phyloP scores from a whole-genome alignment of 2,113 vertebrate species.

The Atractosteus spatula region DNA sequence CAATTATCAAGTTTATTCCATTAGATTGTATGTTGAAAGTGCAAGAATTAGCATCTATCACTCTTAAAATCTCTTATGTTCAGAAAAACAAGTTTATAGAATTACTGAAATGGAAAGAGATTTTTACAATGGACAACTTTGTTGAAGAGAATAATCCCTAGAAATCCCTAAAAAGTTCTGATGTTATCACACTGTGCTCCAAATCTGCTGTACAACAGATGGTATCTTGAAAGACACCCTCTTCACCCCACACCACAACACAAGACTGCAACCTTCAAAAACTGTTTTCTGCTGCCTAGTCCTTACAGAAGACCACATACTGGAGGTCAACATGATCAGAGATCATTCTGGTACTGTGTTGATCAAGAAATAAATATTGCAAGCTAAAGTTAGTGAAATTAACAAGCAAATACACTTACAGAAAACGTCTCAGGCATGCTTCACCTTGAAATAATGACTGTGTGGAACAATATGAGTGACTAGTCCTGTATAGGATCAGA shows the following conservation, averaged over 20 bases:
- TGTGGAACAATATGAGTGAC: not conserved
- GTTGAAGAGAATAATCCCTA: too few species aligned
- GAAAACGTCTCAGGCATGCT: conserved; percentile 13
- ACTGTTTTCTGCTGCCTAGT: not conserved
- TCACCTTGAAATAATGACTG: not conserved
- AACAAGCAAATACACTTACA: conserved; percentile 14
- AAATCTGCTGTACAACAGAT: too few species aligned
- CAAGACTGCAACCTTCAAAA: not conserved
- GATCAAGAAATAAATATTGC: not conserved
- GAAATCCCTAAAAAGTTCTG: too few species aligned
- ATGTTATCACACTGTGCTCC: too few species aligned
- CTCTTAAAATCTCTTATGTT: too few species aligned
- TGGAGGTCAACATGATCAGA: not conserved
- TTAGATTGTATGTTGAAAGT: too few species aligned
- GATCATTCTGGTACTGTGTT: not conserved
- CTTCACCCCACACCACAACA: not conserved
- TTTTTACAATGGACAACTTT: too few species aligned
- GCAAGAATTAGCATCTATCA: too few species aligned
- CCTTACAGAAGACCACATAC: not conserved
- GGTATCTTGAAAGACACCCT: too few species aligned
- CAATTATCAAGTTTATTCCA: too few species aligned
- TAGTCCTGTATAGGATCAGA: not conserved
- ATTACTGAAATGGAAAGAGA: too few species aligned
- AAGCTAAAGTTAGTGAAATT: not conserved
- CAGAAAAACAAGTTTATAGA: too few species aligned